Evolutionary conservation across 2,797 vertebrate species (phyloP), one percentile per base, ranked within the genome.

Genomic region (Garrulus glandarius): DNA sequence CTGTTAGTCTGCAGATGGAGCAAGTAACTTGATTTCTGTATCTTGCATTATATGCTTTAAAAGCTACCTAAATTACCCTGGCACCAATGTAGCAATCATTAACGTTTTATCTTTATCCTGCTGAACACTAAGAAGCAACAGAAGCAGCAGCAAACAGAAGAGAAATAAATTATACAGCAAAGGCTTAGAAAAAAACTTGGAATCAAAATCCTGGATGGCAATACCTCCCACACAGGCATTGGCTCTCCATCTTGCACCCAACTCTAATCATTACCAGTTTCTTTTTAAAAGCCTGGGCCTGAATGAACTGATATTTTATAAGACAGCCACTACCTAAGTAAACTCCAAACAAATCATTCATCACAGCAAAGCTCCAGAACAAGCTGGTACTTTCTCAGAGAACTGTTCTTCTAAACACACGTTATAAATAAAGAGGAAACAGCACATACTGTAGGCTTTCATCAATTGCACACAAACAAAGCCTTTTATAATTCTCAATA

Each of bases 301-400:
- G 83, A 95, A 92, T 68, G 95, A 92, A 67, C n/a, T 34, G 60
- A 90, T 87, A 72, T 86, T 69, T 82, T 96, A 82, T 10, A 49
- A 82, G 79, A 91, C 80, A 92, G 70, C 57, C 26, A 9, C 50
- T 77, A 95, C 70, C 67, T 70, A 88, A 90, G 87, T 60, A 94
- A 97, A 96, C 89, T 90, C 91, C 59, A 95, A 95, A 94, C 77
- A 95, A 96, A 84, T 69, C 87, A 86, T 79, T 90, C 89, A 93
- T 76, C 83, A 64, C 67, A 68, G 80, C 41, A 95, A 74, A 79
- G 55, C 49, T 92, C 83, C 83, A 93, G 72, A 93, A 68, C 63
- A 92, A 89, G 68, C 56, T 82, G 70, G 67, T 86, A 74, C 59
- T 53, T 84, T 93, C 61, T 86, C 63, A 59, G 44, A 86, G 85